These are phyloP conservation scores for Crotophaga sulcirostris DNA, from an alignment of 2,113 vertebrate genomes.

Conservation along the genomic window DNA sequence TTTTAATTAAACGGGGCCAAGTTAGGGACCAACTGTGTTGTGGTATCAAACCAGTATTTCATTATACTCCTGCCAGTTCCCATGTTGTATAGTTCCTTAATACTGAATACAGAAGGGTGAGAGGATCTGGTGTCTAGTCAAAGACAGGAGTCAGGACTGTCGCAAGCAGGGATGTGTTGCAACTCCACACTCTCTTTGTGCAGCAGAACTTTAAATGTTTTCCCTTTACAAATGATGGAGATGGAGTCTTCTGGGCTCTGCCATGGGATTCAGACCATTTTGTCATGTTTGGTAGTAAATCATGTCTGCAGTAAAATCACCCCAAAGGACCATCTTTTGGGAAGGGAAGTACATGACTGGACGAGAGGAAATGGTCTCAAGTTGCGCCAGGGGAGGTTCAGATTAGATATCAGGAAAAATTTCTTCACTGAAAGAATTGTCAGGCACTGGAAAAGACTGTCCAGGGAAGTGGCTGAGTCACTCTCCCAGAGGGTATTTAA, in stretches of 20 bases:
- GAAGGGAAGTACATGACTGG: not conserved
- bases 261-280: not conserved
- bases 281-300: not conserved
- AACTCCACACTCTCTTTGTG: not conserved
- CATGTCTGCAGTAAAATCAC: not conserved
- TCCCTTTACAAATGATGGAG: not conserved
- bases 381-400: too few relatives aligned
- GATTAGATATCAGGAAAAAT: too few relatives aligned
- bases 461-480: too few relatives aligned
- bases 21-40: not conserved
- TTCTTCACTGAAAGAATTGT: too few relatives aligned
- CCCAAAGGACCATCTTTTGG: not conserved
- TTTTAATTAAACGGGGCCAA: not conserved
- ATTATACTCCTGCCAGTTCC: not conserved
- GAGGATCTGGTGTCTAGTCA: not conserved
- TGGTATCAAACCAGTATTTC: not conserved
- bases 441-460: too few relatives aligned
- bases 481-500: too few relatives aligned
- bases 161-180: not conserved
- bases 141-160: not conserved
- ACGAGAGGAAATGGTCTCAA: too few relatives aligned
- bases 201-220: not conserved
- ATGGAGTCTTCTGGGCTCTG: not conserved
- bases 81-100: not conserved
- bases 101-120: not conserved